Base-by-base conservation (phyloP, 92 coral and sea anemone species). In the Parazoanthus swiftii region DNA sequence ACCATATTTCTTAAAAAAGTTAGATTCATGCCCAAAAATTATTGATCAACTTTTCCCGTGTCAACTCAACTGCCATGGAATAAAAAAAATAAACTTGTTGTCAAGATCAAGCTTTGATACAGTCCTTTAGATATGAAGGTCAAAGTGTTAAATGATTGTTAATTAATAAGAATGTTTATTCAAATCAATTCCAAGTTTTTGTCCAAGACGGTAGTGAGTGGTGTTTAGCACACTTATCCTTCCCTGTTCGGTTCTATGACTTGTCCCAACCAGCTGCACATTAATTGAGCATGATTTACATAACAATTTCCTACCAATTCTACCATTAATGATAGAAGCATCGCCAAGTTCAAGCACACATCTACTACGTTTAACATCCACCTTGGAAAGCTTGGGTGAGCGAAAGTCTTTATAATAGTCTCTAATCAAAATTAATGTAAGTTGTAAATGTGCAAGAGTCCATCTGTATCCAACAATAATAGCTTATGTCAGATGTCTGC, bases 371-470 rank as follows among this genome's bases (percentile, higher is more conserved):
- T 72, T 84, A 84, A 84, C 87, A 50, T 84, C 87, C 48, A 84
- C 87, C 63, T 71, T 84, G 87, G 87, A 84, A 71, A 84, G 87
- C 77, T 72, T 84, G 87, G 87, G 87, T 84, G 87, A 84, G 87
- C 86, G 58, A 72, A 46, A 71, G 87, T 72, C 79, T 84, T 84
- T 70, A 70, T 56, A 80, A 54, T 79, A 79, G 83, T 79, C 20
- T 73, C 77, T 67, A 83, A 83, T 43, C 79, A 44, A n/a, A 43
- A 75, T 44, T 46, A 71, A 82, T 82, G 76, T 63, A 63, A 63
- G 66, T 56, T 81, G 71, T 83, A 68, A 68, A 25, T 25, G 76
- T 46, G 37, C 33, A 29, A 72, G 26, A 3, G 70, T 4, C 70
- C 26, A 20, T 44, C 51, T 5, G 44, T 50, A 36, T 43, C 59